Percentiles rank a stretch among this genome's conserved stretches.
Evolutionary conservation across 2,113 vertebrate species (phyloP).

Genomic region (Protobothrops flavoviridis): DNA sequence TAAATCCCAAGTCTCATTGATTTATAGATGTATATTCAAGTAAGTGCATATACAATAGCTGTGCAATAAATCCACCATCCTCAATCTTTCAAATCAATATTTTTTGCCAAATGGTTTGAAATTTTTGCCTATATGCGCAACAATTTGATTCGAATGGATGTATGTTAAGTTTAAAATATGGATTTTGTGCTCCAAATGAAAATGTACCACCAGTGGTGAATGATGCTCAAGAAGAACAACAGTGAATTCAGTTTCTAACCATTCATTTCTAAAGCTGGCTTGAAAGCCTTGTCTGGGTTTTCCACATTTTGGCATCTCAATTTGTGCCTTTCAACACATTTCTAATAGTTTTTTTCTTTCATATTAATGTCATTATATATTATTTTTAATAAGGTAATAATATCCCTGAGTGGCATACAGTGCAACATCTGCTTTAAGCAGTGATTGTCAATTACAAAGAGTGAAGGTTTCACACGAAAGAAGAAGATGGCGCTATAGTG

Average conservation of each 20-base stretch:
- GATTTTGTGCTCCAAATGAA: slow-evolving; percentile 13
- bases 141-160: slow-evolving; percentile 43
- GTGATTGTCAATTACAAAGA: slow-evolving; percentile 84
- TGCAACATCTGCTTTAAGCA: slow-evolving; percentile 76
- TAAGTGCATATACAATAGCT: slow-evolving; percentile 7
- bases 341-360: slow-evolving; percentile 72
- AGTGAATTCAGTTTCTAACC: slow-evolving; percentile 73
- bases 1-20: neutral
- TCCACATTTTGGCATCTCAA: slow-evolving; percentile 60
- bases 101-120: slow-evolving; percentile 43
- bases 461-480: slow-evolving; percentile 53
- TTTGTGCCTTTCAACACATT: slow-evolving; percentile 50
- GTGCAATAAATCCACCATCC: slow-evolving; percentile 17
- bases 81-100: slow-evolving; percentile 15
- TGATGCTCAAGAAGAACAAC: slow-evolving; percentile 58
- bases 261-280: slow-evolving; percentile 59
- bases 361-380: slow-evolving; percentile 60
- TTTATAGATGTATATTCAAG: neutral
- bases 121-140: neutral
- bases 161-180: neutral
- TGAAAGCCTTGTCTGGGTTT: slow-evolving; percentile 93
- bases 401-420: slow-evolving; percentile 86
- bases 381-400: slow-evolving; percentile 68
- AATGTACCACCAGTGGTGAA: slow-evolving; percentile 30
- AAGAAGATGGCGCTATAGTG: neutral